Base-by-base conservation (phyloP, 1,140 invertebrate species). In the Helicoverpa zea region DNA sequence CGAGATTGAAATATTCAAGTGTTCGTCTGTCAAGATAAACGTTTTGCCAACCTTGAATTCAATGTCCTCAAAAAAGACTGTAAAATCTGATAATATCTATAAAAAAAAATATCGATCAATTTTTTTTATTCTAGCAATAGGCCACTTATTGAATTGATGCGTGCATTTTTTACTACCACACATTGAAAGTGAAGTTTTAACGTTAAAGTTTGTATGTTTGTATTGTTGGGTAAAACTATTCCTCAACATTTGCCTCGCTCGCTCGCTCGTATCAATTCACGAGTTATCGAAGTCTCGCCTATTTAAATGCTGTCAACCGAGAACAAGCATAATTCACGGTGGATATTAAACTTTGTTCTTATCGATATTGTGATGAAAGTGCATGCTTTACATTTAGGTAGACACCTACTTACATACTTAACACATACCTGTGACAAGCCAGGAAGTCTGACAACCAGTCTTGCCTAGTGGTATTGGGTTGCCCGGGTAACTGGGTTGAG, bases 251-350 rank as follows among this genome's bases (percentile, higher is more conserved):
- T 47, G 23, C 23, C 23, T 23, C 16, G 10, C 16, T 10, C 43
- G 51, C 10, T 64, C n/a, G 16, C 18, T 18, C 14, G n/a, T 49
- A 49, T 23, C 47, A 51, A 68, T 68, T 13, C 43, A 1, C 5
- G 47, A 23, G 64, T 68, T 49, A 68, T 68, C 64, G 5, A 68
- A 51, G n/a, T 49, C n/a, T 52, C 4, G 16, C 35, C 16, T 30
- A 70, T 14, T 64, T n/a, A 52, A 29, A 52, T 29, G 43, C 11
- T 52, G 13, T 52, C 66, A 70, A 70, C 66, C 66, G 49, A 70
- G 16, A 52, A 29, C 3, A 70, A 29, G 52, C 13, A 51, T 52
- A 23, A 70, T 52, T 29, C 29, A 10, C 43, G 64, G 13, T 13
- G 13, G 18, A 30, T 23, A 72, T 47, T 72, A 30, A 72, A 29